Percentiles rank a stretch among this genome's conserved stretches.
Conservation (phyloP, 2,113 vertebrate species). For the Barnardius zonarius region DNA sequence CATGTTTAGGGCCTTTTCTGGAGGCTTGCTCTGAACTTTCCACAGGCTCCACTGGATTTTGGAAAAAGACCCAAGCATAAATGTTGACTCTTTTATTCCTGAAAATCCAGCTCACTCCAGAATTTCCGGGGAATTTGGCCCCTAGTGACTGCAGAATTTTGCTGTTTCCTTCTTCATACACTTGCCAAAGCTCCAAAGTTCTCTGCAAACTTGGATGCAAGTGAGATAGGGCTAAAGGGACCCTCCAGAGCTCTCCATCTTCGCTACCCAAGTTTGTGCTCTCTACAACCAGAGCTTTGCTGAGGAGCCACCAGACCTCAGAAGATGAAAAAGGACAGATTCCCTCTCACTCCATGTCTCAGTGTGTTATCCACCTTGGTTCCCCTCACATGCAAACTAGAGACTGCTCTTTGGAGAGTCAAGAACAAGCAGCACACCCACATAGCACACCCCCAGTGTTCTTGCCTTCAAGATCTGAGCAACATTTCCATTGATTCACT, state of each 20-base stretch:
- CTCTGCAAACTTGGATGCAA: fast-evolving
- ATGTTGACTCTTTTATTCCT: not conserved
- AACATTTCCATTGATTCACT: not conserved
- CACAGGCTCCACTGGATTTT: not conserved
- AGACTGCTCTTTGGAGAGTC: not conserved
- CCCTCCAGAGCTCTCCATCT: not conserved
- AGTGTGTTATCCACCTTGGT: not conserved
- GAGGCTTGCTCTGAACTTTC: not conserved
- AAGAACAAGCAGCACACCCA: fast-evolving
- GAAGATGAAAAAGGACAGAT: not conserved
- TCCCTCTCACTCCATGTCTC: fast-evolving
- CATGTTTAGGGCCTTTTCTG: not conserved
- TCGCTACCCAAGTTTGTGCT: not conserved
- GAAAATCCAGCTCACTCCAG: not conserved
- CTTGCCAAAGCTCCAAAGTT: not conserved
- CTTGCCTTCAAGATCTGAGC: not conserved
- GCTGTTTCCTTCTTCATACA: not conserved
- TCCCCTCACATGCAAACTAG: fast-evolving
- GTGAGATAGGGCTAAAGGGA: fast-evolving
- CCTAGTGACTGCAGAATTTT: fast-evolving
- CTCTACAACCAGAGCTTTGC: not conserved
- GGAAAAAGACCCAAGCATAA: not conserved
- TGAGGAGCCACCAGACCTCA: not conserved
- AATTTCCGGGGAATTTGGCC: not conserved
- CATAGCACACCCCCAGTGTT: fast-evolving